A percentile compares a stretch with the other conserved stretches of the same genome.
phyloP scores from a whole-genome alignment of 2,797 vertebrate species.

The Tarsius wallacei region DNA sequence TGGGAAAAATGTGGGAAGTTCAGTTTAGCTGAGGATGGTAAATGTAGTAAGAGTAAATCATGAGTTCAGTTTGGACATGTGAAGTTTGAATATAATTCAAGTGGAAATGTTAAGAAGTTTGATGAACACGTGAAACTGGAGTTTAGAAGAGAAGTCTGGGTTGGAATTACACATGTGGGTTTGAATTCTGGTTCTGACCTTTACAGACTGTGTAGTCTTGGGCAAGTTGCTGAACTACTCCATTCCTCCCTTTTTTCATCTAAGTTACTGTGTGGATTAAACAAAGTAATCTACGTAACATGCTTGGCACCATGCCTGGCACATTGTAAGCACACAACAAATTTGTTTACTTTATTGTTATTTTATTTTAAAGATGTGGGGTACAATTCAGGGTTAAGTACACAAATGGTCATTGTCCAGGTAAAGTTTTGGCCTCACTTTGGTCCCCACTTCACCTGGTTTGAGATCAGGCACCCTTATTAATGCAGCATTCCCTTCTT shows the following conservation, averaged over 20 bases:
- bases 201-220: neutral
- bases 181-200: neutral
- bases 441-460: too few species aligned
- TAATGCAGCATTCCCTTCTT: too few species aligned
- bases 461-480: too few species aligned
- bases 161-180: neutral
- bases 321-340: neutral
- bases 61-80: neutral
- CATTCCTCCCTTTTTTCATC: neutral
- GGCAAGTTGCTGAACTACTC: neutral
- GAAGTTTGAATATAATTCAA: neutral
- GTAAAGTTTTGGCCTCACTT: too few species aligned
- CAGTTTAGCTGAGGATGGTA: neutral
- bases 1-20: neutral
- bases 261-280: neutral
- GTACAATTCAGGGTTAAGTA: too few species aligned
- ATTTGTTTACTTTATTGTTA: neutral
- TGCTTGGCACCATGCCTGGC: neutral
- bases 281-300: neutral
- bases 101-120: neutral
- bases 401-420: too few species aligned
- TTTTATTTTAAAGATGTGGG: neutral
- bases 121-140: neutral
- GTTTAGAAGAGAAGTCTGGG: neutral
- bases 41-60: neutral